Conservation (phyloP, 2,113 vertebrate species). For the Verasper variegatus region DNA sequence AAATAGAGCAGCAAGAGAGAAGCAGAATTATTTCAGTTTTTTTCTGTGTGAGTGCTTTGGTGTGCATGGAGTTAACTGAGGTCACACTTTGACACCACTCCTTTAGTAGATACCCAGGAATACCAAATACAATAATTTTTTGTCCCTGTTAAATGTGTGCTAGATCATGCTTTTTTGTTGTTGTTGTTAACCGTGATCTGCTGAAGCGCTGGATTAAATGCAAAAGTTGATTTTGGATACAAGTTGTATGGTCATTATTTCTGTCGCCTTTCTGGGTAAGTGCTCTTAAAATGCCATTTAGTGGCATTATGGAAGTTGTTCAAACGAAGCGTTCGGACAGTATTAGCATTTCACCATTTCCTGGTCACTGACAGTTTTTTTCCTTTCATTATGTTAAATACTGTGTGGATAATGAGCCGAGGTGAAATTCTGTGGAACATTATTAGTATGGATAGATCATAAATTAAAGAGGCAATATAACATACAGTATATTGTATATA, state of each 20-base stretch:
- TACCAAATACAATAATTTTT: constrained; percentile 67
- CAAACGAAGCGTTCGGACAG: neutral
- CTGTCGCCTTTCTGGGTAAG: neutral
- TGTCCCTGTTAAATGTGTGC: constrained; percentile 49
- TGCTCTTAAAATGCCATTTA: neutral
- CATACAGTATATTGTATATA: no score
- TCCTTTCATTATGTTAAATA: no score
- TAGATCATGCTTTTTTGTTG: constrained; percentile 48
- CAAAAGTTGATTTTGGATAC: constrained; percentile 47
- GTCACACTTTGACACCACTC: constrained; percentile 15
- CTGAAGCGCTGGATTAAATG: constrained; percentile 57
- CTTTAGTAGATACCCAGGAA: constrained; percentile 38
- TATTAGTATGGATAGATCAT: no score
- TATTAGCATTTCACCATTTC: neutral
- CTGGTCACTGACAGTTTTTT: constrained; percentile 19
- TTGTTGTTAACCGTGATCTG: constrained; percentile 55
- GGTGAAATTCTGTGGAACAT: no score
- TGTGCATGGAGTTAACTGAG: constrained; percentile 46
- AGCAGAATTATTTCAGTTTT: constrained; percentile 10
- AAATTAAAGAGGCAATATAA: no score
- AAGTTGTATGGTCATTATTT: neutral
- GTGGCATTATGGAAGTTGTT: constrained; percentile 10
- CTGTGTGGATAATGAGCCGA: no score
- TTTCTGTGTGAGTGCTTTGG: constrained; percentile 27
- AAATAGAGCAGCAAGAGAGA: constrained; percentile 40